Evolutionary conservation across 2,797 vertebrate genomes (phyloP).

Genomic region (Acanthurus lineatus): DNA sequence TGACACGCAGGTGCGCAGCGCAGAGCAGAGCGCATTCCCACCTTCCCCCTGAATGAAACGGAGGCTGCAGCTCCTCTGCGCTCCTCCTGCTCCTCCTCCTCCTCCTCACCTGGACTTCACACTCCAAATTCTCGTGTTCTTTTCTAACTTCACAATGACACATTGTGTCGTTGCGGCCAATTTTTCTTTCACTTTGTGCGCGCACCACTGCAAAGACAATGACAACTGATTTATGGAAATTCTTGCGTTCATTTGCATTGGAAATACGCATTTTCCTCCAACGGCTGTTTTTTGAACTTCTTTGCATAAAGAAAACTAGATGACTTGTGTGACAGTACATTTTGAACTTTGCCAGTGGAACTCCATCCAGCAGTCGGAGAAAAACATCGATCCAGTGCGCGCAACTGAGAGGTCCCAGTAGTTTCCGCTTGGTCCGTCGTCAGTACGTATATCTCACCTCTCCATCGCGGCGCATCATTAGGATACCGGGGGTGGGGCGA

Average conservation of each 20-base stretch:
- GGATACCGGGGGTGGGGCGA: slow-evolving; percentile 85
- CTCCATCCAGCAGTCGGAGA: not conserved
- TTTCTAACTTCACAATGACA: slow-evolving; percentile 2
- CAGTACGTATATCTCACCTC: slow-evolving; percentile 69
- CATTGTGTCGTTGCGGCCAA: not conserved
- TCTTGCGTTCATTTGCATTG: slow-evolving; percentile 48
- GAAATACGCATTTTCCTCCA: slow-evolving; percentile 16
- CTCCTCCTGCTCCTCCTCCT: slow-evolving; percentile 14
- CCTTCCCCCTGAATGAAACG: slow-evolving; percentile 22
- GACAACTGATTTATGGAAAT: slow-evolving; percentile 47
- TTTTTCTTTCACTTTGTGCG: not conserved
- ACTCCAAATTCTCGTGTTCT: slow-evolving; percentile 8
- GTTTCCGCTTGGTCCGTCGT: slow-evolving; percentile 37
- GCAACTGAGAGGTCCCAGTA: slow-evolving; percentile 30
- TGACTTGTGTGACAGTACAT: not conserved
- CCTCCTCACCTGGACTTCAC: slow-evolving; percentile 13
- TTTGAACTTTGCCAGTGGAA: slow-evolving; percentile 20
- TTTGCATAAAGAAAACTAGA: slow-evolving; percentile 12
- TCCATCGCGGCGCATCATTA: slow-evolving; percentile 79
- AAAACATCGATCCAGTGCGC: slow-evolving; percentile 43
- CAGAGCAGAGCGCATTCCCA: slow-evolving; percentile 18
- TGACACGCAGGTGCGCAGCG: slow-evolving; percentile 42
- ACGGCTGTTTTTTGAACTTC: slow-evolving; percentile 17
- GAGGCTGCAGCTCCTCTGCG: slow-evolving; percentile 35
- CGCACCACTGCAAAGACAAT: not conserved